Evolutionary conservation across 2,113 vertebrate species (phyloP), one percentile per base, ranked within the genome.

Genomic region (Gavialis gangeticus): DNA sequence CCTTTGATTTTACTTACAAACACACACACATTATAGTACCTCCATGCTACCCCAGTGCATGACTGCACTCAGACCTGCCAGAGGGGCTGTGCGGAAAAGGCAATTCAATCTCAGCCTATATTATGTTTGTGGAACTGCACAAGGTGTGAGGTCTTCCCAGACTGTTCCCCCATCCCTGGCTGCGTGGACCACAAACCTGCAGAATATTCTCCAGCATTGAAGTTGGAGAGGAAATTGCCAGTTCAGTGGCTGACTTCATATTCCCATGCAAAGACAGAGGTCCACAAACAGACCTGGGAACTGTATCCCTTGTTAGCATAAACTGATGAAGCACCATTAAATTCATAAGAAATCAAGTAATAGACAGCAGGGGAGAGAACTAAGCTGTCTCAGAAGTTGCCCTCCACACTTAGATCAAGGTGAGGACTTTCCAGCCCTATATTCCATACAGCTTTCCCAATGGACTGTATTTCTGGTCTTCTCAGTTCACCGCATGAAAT

Each of bases 61-160:
- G 69, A 75, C 13, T 59, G 17, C 21, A 57, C 34, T 75, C 0
- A 1, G 37, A 69, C 16, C 18, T 12, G 79, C 75, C 1, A 0
- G n/a, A 69, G 27, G 3, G 56, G 37, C 18, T 79, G 5, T 28
- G 59, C 16, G 46, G 75, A 12, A 56, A 54, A 67, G 66, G 9
- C 21, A 69, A 34, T 34, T 18, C 66, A 67, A 18, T 16, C 66
- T 18, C 19, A 30, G n/a, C 9, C 8, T 10, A 69, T 75, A 0
- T 18, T 34, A 19, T 46, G 77, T 34, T 58, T 28, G 30, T n/a
- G 46, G 46, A 10, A 62, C 75, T 86, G 57, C 11, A 58, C 14
- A 46, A 21, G 56, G 24, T 56, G 6, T 25, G 16, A 91, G 78
- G 60, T 11, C 88, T 82, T 27, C 27, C 11, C 30, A 27, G n/a